Conservation (phyloP, 2,113 vertebrate species). For the Asarcornis scutulata region DNA sequence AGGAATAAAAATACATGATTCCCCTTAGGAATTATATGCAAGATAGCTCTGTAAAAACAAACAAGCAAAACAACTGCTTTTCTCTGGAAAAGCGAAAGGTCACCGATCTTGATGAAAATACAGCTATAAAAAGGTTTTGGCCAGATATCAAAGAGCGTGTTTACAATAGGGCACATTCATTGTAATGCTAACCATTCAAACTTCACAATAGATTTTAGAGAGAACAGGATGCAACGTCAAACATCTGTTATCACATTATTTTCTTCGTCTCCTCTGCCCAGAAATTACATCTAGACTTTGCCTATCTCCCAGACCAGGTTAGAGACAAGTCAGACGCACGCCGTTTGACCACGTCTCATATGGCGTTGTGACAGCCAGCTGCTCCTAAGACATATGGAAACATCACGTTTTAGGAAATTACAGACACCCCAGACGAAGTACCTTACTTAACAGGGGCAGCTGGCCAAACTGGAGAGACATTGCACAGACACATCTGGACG, state of each 20-base stretch:
- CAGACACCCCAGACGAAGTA: neutral
- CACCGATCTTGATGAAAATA: constrained; percentile 20
- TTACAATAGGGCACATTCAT: constrained; percentile 22
- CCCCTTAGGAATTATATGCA: constrained; percentile 23
- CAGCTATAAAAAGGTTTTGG: constrained; percentile 52
- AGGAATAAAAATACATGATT: constrained; percentile 44
- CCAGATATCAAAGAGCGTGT: constrained; percentile 26
- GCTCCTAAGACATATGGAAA: neutral
- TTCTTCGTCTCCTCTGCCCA: constrained; percentile 35
- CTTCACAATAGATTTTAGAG: constrained; percentile 34
- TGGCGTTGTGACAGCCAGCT: neutral
- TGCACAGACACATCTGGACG: neutral
- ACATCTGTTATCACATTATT: constrained; percentile 22
- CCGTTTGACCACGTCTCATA: neutral
- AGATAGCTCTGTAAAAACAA: constrained; percentile 28
- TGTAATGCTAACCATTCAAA: constrained; percentile 37
- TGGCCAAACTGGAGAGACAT: neutral
- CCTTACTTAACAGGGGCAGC: neutral
- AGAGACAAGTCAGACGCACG: neutral
- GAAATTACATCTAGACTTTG: neutral
- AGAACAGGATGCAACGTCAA: constrained; percentile 50
- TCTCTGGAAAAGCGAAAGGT: constrained; percentile 54
- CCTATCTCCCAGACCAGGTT: neutral
- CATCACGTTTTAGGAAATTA: neutral
- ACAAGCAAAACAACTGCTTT: constrained; percentile 14